These are phyloP conservation scores for Adelphocoris suturalis DNA, from an alignment of 2,888 invertebrate genomes.

Conservation along the genomic window DNA sequence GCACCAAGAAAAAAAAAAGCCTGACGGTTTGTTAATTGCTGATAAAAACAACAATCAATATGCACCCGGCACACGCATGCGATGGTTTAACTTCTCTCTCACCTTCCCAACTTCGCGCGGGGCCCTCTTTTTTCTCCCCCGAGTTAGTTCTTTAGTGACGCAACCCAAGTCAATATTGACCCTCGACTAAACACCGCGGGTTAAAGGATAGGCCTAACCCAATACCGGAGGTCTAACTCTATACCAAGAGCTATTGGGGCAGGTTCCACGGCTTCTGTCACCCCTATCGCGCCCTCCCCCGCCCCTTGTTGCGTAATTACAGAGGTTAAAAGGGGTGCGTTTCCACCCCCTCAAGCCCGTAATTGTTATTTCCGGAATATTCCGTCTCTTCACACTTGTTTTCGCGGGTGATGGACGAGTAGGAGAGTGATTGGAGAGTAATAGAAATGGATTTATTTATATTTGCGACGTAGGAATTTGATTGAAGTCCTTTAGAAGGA, in stretches of 20 bases:
- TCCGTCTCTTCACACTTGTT: background rate
- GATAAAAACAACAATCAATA: conserved; percentile 68
- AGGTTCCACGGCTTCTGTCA: conserved; percentile 60
- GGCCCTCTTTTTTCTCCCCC: background rate
- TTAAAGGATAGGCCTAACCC: conserved; percentile 56
- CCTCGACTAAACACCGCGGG: conserved; percentile 46
- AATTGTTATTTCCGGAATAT: conserved; percentile 47
- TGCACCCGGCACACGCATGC: conserved; percentile 70
- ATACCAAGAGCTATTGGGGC: conserved; percentile 12
- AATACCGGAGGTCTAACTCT: background rate
- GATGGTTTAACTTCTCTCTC: conserved; percentile 68
- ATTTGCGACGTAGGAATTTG: too few relatives aligned
- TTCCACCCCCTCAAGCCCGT: conserved; percentile 25
- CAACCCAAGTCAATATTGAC: conserved; percentile 62
- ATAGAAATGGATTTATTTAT: too few relatives aligned
- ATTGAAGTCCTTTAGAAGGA: too few relatives aligned
- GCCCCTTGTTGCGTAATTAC: conserved; percentile 63
- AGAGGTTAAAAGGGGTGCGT: conserved; percentile 52
- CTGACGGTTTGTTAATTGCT: conserved; percentile 57
- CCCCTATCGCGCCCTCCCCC: background rate
- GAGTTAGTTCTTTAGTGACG: conserved; percentile 29
- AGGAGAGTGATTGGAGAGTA: too few relatives aligned
- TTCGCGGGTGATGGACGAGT: too few relatives aligned
- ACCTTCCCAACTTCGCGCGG: background rate
- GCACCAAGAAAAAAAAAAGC: background rate